A percentile compares a stretch with the other conserved stretches of the same genome.
phyloP scores from a whole-genome alignment of 2,113 vertebrate genomes.

The Pyxicephalus adspersus region DNA sequence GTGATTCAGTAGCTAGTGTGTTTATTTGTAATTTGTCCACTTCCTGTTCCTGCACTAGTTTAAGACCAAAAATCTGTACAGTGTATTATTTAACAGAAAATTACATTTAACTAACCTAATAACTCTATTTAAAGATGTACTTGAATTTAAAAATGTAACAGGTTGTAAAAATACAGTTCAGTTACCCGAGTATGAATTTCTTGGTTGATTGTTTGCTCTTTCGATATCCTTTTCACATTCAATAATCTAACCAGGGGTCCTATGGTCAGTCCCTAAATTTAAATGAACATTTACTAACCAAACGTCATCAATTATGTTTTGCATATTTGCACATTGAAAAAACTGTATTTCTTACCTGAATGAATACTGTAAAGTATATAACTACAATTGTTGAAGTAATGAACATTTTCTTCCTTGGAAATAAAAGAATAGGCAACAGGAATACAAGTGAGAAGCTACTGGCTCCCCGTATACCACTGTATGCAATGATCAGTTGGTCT shows the following conservation, averaged over 20 bases:
- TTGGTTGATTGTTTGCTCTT: slow-evolving; percentile 88
- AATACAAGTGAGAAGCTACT: slow-evolving; percentile 93
- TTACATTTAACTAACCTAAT: no score
- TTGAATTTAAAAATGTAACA: no score
- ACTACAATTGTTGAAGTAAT: slow-evolving; percentile 87
- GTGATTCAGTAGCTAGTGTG: no score
- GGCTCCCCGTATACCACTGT: slow-evolving; percentile 92
- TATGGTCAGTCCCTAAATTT: slow-evolving; percentile 88
- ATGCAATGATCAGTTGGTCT: slow-evolving; percentile 92
- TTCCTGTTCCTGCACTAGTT: no score
- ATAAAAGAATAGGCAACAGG: slow-evolving; percentile 83
- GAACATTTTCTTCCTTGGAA: slow-evolving; percentile 86
- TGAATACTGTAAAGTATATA: slow-evolving; percentile 93
- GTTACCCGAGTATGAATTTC: slow-evolving; percentile 90
- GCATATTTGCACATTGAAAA: background rate
- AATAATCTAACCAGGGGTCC: slow-evolving; percentile 89
- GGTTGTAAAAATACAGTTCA: background rate
- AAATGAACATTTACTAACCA: background rate
- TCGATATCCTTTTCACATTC: slow-evolving; percentile 90
- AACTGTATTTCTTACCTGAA: slow-evolving; percentile 82
- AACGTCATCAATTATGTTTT: background rate
- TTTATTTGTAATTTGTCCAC: no score
- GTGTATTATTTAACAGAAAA: no score
- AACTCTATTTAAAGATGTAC: no score
- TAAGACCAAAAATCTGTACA: no score